These are phyloP conservation scores for Spheniscus mendiculus DNA, from an alignment of 2,113 vertebrate species.

Conservation along the genomic window DNA sequence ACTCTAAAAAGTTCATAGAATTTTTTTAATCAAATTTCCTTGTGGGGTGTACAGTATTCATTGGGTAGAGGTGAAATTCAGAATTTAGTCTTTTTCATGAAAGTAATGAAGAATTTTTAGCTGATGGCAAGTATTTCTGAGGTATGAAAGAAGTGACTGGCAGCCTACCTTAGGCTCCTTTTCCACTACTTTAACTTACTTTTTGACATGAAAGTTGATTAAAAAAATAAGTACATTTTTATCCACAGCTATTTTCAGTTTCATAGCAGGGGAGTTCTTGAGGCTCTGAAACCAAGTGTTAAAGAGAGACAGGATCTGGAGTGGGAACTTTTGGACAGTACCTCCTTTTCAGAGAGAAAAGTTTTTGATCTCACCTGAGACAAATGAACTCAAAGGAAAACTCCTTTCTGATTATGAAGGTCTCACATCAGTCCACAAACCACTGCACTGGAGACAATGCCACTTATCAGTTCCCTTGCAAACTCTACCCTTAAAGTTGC, in stretches of 20 bases:
- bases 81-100: background rate
- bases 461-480: background rate
- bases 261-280: background rate
- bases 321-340: background rate
- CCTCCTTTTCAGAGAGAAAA: background rate
- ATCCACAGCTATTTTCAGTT: background rate
- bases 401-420: background rate
- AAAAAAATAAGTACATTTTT: background rate
- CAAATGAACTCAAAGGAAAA: background rate
- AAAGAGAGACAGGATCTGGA: background rate
- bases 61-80: background rate
- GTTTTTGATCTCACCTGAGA: background rate
- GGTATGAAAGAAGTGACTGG: background rate
- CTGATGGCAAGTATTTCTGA: background rate
- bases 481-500: background rate
- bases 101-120: background rate
- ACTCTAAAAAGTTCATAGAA: background rate
- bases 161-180: background rate
- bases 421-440: background rate
- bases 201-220: background rate
- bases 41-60: fast-evolving
- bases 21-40: background rate
- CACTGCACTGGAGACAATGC: background rate
- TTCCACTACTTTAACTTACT: background rate
- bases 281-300: background rate